These are phyloP conservation scores for Benthosema pterotum DNA, from an alignment of 2,797 vertebrate species.

Conservation along the genomic window DNA sequence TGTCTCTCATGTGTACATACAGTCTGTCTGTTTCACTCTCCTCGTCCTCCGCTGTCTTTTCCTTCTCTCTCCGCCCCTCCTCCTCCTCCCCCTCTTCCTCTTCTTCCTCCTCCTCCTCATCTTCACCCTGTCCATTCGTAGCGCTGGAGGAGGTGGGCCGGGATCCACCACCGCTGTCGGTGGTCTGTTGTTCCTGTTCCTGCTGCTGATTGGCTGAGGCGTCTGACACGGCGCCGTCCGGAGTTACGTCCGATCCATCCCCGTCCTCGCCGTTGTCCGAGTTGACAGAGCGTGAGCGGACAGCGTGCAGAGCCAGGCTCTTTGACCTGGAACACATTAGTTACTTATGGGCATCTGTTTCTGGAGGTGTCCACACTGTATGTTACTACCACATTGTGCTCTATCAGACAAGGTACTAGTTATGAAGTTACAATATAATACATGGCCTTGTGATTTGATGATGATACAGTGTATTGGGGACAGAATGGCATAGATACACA, in stretches of 20 bases:
- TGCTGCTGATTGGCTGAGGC: slow-evolving; percentile 60
- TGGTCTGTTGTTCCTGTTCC: slow-evolving; percentile 39
- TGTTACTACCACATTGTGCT: no score
- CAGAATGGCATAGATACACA: not conserved
- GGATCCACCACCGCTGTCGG: slow-evolving; percentile 37
- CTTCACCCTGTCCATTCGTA: slow-evolving; percentile 33
- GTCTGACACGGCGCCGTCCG: slow-evolving; percentile 74
- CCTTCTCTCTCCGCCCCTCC: slow-evolving; percentile 16
- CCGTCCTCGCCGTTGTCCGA: slow-evolving; percentile 75
- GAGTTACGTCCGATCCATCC: slow-evolving; percentile 67
- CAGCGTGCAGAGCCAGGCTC: slow-evolving; percentile 85
- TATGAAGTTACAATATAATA: no score
- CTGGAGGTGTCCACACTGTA: no score
- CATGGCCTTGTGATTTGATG: no score
- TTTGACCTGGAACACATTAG: slow-evolving; percentile 81
- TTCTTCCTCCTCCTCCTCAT: slow-evolving; percentile 43
- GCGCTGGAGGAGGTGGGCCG: slow-evolving; percentile 18
- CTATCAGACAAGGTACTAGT: no score
- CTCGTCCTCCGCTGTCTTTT: slow-evolving; percentile 38
- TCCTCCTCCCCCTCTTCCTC: slow-evolving; percentile 61
- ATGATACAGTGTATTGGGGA: no score
- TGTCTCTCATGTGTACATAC: slow-evolving; percentile 87
- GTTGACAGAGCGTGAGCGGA: slow-evolving; percentile 74
- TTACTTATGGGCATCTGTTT: no score
- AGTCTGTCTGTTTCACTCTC: slow-evolving; percentile 81